Percentiles rank a stretch among this genome's conserved stretches.
These are phyloP conservation scores for Manacus vitellinus DNA, from an alignment of 2,113 vertebrate genomes.

Conservation along the genomic window DNA sequence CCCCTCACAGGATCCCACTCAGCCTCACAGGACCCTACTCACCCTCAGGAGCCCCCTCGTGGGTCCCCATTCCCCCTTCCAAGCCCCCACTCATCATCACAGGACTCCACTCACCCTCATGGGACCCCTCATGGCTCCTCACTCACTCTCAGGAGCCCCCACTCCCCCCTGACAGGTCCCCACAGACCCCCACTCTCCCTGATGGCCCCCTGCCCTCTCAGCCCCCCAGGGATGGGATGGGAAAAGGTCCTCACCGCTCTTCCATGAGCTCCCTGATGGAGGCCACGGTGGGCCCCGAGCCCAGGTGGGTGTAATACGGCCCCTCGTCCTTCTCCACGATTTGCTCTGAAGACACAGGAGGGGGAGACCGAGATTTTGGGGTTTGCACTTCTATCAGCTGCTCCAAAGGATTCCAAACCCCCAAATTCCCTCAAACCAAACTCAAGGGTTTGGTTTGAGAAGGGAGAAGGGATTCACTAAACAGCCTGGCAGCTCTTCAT, in stretches of 20 bases:
- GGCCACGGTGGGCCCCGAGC: conserved; percentile 91
- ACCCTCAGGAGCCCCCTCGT: no score
- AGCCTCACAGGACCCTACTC: no score
- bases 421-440: not conserved
- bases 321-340: conserved; percentile 97
- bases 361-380: not conserved
- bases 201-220: not conserved
- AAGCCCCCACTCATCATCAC: no score
- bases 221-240: not conserved
- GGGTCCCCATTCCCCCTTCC: not conserved
- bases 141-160: no score
- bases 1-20: no score
- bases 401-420: not conserved
- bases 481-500: not conserved
- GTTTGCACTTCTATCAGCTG: rapidly evolving
- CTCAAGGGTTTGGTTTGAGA: no score
- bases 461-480: not conserved
- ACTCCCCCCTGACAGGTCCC: no score
- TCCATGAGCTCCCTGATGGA: conserved; percentile 96
- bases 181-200: not conserved
- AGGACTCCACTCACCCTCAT: not conserved
- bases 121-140: not conserved
- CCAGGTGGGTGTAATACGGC: conserved; percentile 97
- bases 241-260: conserved; percentile 69
- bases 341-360: conserved; percentile 79